Base-by-base conservation (phyloP, 64 coral and sea anemone species). In the Pocillopora verrucosa region DNA sequence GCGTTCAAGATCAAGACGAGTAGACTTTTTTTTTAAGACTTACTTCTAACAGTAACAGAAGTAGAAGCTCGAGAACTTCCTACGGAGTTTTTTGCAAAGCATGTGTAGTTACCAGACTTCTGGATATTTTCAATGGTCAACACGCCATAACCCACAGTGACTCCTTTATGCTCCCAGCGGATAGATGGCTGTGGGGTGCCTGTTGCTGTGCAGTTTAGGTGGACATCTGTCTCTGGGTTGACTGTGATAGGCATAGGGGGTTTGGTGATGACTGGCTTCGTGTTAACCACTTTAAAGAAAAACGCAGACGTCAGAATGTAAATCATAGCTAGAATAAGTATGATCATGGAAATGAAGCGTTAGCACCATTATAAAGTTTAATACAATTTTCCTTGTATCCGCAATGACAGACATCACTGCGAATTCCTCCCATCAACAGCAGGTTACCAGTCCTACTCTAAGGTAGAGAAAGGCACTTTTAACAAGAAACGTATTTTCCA, bases 141-240 rank as follows among this genome's bases (percentile, higher is more conserved):
- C 5, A 60, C 60, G 12, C 90, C 82, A 79, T 87, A 16, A 16
- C 14, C 22, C 16, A 58, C 80, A 59, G 75, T 36, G 3, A 38
- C 17, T 5, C 90, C 90, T 26, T 87, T 75, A 19, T 20, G 36
- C 80, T 91, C 88, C 93, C 88, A 94, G 7, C 80, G 34, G 5
- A 91, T 81, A 68, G 64, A 59, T 5, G 93, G 93, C 9, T 56
- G 60, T 34, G 93, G 93, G 20, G 64, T 62, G 22, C 93, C 93
- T 11, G 15, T 26, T 5, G 89, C 89, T 13, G 93, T 74, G 67
- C 93, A 94, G 34, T 94, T 87, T 5, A 94, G 76, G 16, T 78
- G 63, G 22, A 94, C 88, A 10, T 76, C 89, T 15, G 87, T 94
- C 35, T 94, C 88, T n/a, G 93, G 93, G 61, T 94, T 58, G 4